A percentile compares a stretch with the other conserved stretches of the same genome.
These are phyloP conservation scores for Callipepla squamata DNA, from an alignment of 2,113 vertebrate genomes.

Conservation along the genomic window DNA sequence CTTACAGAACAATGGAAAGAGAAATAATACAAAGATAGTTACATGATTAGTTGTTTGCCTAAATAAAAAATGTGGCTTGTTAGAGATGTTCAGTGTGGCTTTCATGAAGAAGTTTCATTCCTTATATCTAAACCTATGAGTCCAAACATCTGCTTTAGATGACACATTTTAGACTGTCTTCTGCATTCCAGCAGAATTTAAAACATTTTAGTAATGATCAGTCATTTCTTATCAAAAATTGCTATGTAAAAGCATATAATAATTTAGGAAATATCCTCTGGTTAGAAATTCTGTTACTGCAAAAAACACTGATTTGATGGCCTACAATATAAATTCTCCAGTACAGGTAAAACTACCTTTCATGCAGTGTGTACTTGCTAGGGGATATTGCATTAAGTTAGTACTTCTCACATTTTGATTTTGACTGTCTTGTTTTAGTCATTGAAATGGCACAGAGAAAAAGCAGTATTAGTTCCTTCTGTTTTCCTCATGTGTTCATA, in stretches of 20 bases:
- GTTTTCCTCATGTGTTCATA: background rate
- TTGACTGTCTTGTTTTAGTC: background rate
- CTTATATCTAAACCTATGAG: background rate
- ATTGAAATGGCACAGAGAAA: background rate
- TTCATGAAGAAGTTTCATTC: slow-evolving; percentile 40
- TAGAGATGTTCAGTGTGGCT: slow-evolving; percentile 46
- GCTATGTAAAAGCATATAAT: background rate
- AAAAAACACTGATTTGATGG: background rate
- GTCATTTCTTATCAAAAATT: background rate
- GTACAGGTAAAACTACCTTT: background rate
- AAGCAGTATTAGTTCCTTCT: background rate
- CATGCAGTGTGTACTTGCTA: background rate
- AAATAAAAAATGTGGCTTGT: slow-evolving; percentile 61
- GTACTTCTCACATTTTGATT: background rate
- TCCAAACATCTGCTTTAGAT: slow-evolving; percentile 26
- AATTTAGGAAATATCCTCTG: background rate
- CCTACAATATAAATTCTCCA: background rate
- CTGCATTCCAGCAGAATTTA: slow-evolving; percentile 44
- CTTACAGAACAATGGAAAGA: slow-evolving; percentile 18
- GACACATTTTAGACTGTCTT: slow-evolving; percentile 12
- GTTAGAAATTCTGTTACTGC: background rate
- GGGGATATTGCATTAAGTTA: background rate
- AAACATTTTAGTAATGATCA: slow-evolving; percentile 31
- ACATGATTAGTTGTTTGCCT: slow-evolving; percentile 48
- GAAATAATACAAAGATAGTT: slow-evolving; percentile 44